Evolutionary conservation across 2,888 invertebrate genomes (phyloP).

Genomic region (Anarsia innoxiella): DNA sequence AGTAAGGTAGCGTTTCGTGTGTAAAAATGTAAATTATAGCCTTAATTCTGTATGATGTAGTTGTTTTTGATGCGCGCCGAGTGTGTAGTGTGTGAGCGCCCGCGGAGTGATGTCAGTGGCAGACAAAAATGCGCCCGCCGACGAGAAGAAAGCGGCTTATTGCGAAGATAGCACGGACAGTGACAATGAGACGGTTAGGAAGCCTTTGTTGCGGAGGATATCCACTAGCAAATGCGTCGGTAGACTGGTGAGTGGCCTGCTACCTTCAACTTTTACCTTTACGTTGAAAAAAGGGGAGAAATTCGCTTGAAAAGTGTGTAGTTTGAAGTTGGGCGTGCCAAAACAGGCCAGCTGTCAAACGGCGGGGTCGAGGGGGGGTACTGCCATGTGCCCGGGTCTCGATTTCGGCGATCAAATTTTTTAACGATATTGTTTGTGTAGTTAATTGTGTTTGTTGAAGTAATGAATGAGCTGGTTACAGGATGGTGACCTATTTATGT

Average conservation of each 20-base stretch:
- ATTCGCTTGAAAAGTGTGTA: conserved; percentile 11
- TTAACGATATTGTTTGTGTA: conserved; percentile 32
- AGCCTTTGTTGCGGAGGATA: conserved; percentile 84
- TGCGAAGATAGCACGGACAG: conserved; percentile 80
- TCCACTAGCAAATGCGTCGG: conserved; percentile 89
- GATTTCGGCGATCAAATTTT: conserved; percentile 39
- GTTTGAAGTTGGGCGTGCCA: conserved; percentile 46
- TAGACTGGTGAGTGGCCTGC: conserved; percentile 76
- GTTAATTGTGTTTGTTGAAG: conserved; percentile 32
- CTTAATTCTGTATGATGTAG: conserved; percentile 69
- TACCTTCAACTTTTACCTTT: too few species aligned
- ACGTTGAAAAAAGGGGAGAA: conserved; percentile 1
- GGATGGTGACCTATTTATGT: conserved; percentile 37
- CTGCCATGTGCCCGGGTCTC: conserved; percentile 49
- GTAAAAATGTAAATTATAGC: conserved; percentile 51
- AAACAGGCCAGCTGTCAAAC: conserved; percentile 33
- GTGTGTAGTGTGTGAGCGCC: conserved; percentile 49
- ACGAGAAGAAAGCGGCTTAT: conserved; percentile 47
- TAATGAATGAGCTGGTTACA: conserved; percentile 27
- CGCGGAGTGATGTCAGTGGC: conserved; percentile 64
- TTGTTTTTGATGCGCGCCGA: conserved; percentile 48
- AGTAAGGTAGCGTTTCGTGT: conserved; percentile 51
- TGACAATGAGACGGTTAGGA: conserved; percentile 88
- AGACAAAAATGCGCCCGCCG: conserved; percentile 37
- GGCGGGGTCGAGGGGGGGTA: conserved; percentile 33